A percentile compares a stretch with the other conserved stretches of the same genome.
Conservation (phyloP, 35 echinoderm and acorn worm species). For the Patiria miniata region DNA sequence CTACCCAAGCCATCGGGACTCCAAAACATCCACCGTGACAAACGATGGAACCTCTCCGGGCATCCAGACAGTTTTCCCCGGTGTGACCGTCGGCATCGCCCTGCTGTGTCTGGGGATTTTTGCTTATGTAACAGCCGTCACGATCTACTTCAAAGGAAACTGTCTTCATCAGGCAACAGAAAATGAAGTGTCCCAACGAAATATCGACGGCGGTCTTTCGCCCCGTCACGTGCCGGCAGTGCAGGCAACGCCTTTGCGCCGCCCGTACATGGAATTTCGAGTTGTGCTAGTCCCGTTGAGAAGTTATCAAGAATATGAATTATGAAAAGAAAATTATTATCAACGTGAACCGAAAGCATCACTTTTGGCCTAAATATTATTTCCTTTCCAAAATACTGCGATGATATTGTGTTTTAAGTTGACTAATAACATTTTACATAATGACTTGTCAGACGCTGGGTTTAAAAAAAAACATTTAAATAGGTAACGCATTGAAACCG, state of each 20-base stretch:
- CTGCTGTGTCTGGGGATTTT: background rate
- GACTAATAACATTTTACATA: too few species aligned
- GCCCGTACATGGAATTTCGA: background rate
- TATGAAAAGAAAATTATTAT: too few species aligned
- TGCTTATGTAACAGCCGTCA: background rate
- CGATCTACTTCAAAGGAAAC: background rate
- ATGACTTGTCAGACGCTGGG: too few species aligned
- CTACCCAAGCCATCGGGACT: too few species aligned
- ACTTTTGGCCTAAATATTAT: too few species aligned
- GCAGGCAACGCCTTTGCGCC: background rate
- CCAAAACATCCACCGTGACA: background rate
- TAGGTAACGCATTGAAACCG: too few species aligned
- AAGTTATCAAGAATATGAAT: too few species aligned
- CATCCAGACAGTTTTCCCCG: background rate
- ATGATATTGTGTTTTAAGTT: too few species aligned
- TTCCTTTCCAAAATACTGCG: too few species aligned
- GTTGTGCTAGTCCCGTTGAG: background rate
- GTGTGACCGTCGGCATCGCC: conserved; percentile 10
- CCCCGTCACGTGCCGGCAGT: background rate
- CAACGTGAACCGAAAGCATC: too few species aligned
- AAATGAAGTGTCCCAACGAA: background rate
- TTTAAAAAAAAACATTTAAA: too few species aligned
- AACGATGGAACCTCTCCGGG: background rate
- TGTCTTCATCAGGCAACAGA: background rate
- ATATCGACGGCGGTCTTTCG: background rate